These are phyloP conservation scores for Channa argus DNA, from an alignment of 2,113 vertebrate genomes.

Conservation along the genomic window DNA sequence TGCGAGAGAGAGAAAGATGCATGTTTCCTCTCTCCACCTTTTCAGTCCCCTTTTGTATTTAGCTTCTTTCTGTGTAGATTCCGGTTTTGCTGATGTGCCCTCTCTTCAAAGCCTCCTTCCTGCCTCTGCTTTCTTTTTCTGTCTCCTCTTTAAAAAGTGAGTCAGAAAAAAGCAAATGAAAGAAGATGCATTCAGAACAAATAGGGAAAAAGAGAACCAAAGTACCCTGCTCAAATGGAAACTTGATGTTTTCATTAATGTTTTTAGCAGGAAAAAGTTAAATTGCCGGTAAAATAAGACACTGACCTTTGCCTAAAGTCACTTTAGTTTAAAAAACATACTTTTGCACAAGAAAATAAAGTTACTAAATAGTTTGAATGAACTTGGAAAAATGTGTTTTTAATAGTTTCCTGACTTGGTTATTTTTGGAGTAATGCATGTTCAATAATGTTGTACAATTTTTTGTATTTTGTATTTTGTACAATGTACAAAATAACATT, in stretches of 20 bases:
- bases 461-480: too few relatives aligned
- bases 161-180: constrained; percentile 39
- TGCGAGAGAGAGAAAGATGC: constrained; percentile 29
- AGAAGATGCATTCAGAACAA: not conserved
- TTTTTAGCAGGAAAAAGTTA: not conserved
- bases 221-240: not conserved
- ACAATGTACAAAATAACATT: too few relatives aligned
- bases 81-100: constrained; percentile 38
- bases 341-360: too few relatives aligned
- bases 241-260: not conserved
- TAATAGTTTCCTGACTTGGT: too few relatives aligned
- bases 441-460: too few relatives aligned
- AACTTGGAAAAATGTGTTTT: too few relatives aligned
- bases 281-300: not conserved
- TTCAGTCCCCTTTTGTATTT: constrained; percentile 10
- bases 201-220: not conserved
- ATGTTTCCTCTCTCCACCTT: constrained; percentile 42
- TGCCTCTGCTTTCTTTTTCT: not conserved
- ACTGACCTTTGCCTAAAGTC: not conserved
- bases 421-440: too few relatives aligned
- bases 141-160: constrained; percentile 15
- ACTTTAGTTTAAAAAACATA: not conserved
- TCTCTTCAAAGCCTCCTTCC: not conserved
- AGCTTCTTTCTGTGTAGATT: constrained; percentile 26
- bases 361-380: too few relatives aligned